Percentiles rank a stretch among this genome's conserved stretches.
phyloP scores from a whole-genome alignment of 2,113 vertebrate genomes.

The Casuarius casuarius region DNA sequence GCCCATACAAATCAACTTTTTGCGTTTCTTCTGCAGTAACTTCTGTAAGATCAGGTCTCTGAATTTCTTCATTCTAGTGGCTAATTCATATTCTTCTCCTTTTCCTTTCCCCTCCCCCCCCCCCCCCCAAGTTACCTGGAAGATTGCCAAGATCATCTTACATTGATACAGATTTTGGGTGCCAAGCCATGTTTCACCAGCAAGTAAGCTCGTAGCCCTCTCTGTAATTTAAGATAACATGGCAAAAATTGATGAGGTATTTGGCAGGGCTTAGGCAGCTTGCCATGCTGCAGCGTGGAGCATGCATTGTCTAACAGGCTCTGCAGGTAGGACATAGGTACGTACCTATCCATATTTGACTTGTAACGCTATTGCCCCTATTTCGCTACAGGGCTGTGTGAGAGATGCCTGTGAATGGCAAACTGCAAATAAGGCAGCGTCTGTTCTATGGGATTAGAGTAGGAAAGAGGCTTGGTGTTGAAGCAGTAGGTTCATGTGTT shows the following conservation, averaged over 20 bases:
- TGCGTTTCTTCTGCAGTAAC: background rate
- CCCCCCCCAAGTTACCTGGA: background rate
- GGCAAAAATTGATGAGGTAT: background rate
- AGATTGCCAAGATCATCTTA: background rate
- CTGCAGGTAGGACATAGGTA: background rate
- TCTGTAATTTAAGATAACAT: background rate
- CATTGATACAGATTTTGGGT: background rate
- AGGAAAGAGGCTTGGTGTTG: background rate
- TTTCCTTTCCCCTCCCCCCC: background rate
- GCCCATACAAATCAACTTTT: background rate
- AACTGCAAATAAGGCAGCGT: background rate
- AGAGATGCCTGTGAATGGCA: background rate
- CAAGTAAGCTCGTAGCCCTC: background rate
- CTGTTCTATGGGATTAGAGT: background rate
- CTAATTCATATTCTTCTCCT: background rate
- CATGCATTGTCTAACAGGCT: constrained; percentile 34
- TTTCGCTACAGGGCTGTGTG: background rate
- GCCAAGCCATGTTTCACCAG: background rate
- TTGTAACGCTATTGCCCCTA: background rate
- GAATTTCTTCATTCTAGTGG: background rate
- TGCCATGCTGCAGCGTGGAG: background rate
- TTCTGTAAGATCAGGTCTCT: background rate
- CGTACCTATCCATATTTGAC: background rate
- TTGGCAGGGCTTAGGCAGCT: background rate
- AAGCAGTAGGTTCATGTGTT: background rate